These are phyloP conservation scores for Cantharis lateralis DNA, from an alignment of 2,888 invertebrate species.

Conservation along the genomic window DNA sequence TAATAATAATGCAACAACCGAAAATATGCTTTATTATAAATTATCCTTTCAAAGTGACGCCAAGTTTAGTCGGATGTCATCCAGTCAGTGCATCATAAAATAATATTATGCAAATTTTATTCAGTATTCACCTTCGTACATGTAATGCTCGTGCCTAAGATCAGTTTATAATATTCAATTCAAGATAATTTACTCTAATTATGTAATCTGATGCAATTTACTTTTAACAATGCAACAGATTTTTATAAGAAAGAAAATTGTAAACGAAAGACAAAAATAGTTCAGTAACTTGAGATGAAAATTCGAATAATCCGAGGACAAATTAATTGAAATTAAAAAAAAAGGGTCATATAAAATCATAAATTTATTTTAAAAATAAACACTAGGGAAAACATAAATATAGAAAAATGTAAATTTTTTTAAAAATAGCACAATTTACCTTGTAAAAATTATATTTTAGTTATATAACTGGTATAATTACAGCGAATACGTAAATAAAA, in stretches of 20 bases:
- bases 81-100: constrained; percentile 12
- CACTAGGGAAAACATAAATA: not conserved
- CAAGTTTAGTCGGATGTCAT: constrained; percentile 8
- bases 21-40: constrained; percentile 3
- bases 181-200: constrained; percentile 3
- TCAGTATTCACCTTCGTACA: constrained; percentile 11
- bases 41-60: constrained; percentile 4
- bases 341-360: not conserved
- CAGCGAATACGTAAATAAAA: not conserved
- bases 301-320: not conserved
- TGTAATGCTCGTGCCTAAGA: constrained; percentile 12
- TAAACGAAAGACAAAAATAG: not conserved
- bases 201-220: not conserved
- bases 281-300: not conserved
- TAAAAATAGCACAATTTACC: not conserved
- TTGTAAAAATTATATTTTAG: not conserved
- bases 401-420: not conserved
- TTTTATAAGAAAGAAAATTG: not conserved
- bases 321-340: not conserved
- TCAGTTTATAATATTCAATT: constrained; percentile 5
- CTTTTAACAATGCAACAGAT: not conserved
- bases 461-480: not conserved
- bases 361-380: not conserved
- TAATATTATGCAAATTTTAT: constrained; percentile 13
- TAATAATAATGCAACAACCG: not conserved